Base-by-base conservation (phyloP, 2,113 vertebrate genomes). In the Diglossa brunneiventris region DNA sequence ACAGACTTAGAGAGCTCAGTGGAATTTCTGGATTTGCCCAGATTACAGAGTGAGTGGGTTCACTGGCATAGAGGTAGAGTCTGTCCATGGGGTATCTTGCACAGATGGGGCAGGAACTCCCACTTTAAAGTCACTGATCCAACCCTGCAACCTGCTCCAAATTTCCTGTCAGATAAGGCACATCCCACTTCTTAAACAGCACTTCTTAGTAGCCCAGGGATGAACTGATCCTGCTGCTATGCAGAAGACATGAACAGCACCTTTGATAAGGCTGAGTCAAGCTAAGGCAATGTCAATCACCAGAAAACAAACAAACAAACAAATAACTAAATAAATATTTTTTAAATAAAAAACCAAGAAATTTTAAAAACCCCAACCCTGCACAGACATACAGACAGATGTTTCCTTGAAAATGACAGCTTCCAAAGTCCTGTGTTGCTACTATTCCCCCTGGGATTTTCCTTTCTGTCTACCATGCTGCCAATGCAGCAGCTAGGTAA, bases 351-450 rank as follows among this genome's bases (percentile, higher is more conserved):
- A 76, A 58, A 9, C 1, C 3, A 1, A 15, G 31, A 17, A 16
- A 15, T 8, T 9, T 12, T 13, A 11, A 31, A 61, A 13, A 1
- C 0, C 1, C 5, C 24, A 55, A 12, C 16, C 3, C 27, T 59
- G 39, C 11, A 52, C 3, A 75, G 33, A 78, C 18, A 13, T 23
- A 28, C 21, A 84, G 62, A 72, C n/a, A 72, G 62, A 55, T 26
- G 39, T 52, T 80, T 37, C 19, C 80, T 82, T 37, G 15, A 41
- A 87, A 89, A 87, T 47, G 63, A 92, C 67, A 85, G 58, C 15
- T 92, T 62, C 46, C 2, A 0, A 89, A 79, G 41, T 74, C 74
- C 18, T 31, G 2, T 7, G 41, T 31, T 28, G 20, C 23, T 49
- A n/a, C 15, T 68, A 21, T 37, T 61, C 20, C 30, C 37, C 13